Conservation (phyloP, 2,888 invertebrate species). For the Synergus itoensis region DNA sequence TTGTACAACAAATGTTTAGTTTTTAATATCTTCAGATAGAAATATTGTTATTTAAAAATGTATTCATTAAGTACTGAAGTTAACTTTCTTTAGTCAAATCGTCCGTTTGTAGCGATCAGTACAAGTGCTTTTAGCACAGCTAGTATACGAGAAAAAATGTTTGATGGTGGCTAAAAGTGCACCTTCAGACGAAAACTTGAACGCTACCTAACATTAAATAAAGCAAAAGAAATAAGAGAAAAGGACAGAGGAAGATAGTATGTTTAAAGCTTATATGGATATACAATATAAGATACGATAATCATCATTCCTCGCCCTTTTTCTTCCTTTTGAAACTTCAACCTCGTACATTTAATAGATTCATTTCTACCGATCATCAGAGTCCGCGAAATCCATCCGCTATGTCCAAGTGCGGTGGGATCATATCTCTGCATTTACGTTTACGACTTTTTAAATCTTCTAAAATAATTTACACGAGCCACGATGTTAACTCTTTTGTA, state of each 20-base stretch:
- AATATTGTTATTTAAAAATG: too few relatives aligned
- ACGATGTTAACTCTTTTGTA: conserved; percentile 51
- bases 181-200: conserved; percentile 67
- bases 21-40: background rate
- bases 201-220: conserved; percentile 76
- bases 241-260: conserved; percentile 60
- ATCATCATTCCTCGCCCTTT: conserved; percentile 35
- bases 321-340: background rate
- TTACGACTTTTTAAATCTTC: background rate
- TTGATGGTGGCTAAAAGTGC: conserved; percentile 69
- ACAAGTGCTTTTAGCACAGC: conserved; percentile 78
- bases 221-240: conserved; percentile 60
- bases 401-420: background rate
- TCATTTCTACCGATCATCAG: background rate
- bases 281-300: conserved; percentile 67
- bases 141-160: conserved; percentile 76
- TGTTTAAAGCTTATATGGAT: conserved; percentile 70
- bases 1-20: background rate
- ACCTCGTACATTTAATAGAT: background rate
- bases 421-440: conserved; percentile 1
- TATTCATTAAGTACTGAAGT: background rate
- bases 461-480: conserved; percentile 43
- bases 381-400: background rate
- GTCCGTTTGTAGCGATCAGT: conserved; percentile 73
- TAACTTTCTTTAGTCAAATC: conserved; percentile 66